Base-by-base conservation (phyloP, 2,113 vertebrate species). In the Catharus fuscescens region DNA sequence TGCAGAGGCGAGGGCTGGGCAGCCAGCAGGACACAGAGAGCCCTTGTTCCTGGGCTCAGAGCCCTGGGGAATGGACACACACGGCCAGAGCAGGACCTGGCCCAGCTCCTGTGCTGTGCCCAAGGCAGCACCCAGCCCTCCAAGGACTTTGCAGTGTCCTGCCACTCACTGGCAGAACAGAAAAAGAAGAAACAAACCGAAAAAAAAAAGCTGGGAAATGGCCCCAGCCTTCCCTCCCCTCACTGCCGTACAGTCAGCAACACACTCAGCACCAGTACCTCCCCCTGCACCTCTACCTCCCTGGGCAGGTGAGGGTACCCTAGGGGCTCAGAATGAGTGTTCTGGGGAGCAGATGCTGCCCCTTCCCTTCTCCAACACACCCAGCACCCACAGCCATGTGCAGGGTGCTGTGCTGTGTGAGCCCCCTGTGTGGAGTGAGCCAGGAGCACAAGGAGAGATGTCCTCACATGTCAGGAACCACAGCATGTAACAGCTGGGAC, bases 31-130 rank as follows among this genome's bases (percentile, higher is more conserved):
- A 94, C 87, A 94, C 92, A 96, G 90, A 89, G 93, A 66, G 74
- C 92, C 81, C 80, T 94, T 96, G 92, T 94, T 81, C n/a, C 72
- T 65, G 92, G 57, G 66, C 92, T 91, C 60, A 8, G 70, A 47
- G 79, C 57, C 2, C 8, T 3, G 7, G 56, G 69, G 31, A 29
- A 64, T 0, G n/a, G 52, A 53, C 2, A 25, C 72, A 60, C 72
- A 65, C 0, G 7, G 67, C 53, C 45, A 47, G 28, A 69, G 86
- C 76, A 77, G 72, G 87, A 87, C 69, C 84, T 92, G 84, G 87
- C 73, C 90, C 6, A 0, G 72, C 69, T 66, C 72, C 93, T 29
- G 5, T 5, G 60, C 36, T 0, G 1, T 42, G 84, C 47, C 32
- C 60, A 10, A 1, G 29, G 88, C 80, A 77, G 84, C 71, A 74